phyloP scores from a whole-genome alignment of 2,113 vertebrate genomes.

The crab-eating macaque (Macaca fascicularis) region T2T-MFA8v1.1 NC_088387.1:36976501-36977000 shows the following conservation, averaged over 20 bases:
- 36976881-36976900: not conserved
- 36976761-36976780: slow-evolving; percentile 81
- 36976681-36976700: not conserved
- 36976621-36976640: slow-evolving; percentile 6
- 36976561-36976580: not conserved
- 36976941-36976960: slow-evolving; percentile 82
- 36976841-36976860: not conserved
- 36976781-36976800: slow-evolving; percentile 86
- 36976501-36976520: not conserved
- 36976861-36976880: not conserved
- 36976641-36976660: not conserved
- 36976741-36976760: slow-evolving; percentile 82
- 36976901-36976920: slow-evolving; percentile 83
- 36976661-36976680: not conserved
- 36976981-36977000: slow-evolving; percentile 87
- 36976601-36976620: not conserved
- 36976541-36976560: not conserved
- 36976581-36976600: not conserved
- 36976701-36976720: slow-evolving; percentile 77
- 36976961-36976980: slow-evolving; percentile 89
- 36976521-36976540: not conserved
- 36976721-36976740: slow-evolving; percentile 89
- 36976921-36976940: slow-evolving; percentile 88
- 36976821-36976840: slow-evolving; percentile 88
- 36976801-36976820: slow-evolving; percentile 93